Percentiles rank a stretch among this genome's conserved stretches.
Conservation (phyloP, 2,113 vertebrate genomes). For the Okapia johnstoni region DNA sequence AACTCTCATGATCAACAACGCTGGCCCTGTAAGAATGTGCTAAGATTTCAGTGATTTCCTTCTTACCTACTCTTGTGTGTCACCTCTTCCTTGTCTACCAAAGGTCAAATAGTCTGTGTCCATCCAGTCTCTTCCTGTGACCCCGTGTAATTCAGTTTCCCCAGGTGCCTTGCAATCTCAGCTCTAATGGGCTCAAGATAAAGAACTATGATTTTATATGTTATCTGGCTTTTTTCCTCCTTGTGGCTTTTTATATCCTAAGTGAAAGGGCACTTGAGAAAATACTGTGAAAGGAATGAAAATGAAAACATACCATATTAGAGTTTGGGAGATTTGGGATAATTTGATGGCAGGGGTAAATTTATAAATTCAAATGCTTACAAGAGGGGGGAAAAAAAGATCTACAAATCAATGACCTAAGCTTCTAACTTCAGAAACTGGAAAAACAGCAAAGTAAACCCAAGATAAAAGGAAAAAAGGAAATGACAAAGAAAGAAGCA, state of each 20-base stretch:
- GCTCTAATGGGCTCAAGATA: neutral
- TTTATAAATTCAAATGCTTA: neutral
- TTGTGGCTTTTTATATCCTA: neutral
- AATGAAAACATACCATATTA: neutral
- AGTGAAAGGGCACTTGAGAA: neutral
- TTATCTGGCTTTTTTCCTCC: neutral
- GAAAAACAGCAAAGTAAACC: neutral
- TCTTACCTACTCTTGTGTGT: neutral
- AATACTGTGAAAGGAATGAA: neutral
- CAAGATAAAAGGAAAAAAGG: neutral
- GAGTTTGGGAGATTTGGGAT: neutral
- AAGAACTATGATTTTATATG: neutral
- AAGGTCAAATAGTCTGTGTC: neutral
- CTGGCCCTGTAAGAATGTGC: neutral
- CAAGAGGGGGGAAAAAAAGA: neutral
- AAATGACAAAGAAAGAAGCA: neutral
- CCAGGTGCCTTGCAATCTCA: neutral
- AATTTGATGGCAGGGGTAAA: neutral
- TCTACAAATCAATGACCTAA: neutral
- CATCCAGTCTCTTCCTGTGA: neutral
- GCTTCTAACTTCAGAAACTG: neutral
- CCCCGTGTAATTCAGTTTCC: neutral
- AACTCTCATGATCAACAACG: neutral
- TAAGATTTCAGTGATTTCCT: neutral
- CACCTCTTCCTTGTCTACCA: neutral